phyloP scores from a whole-genome alignment of 2,888 invertebrate genomes.

The Scelioninae gen. 1 region DNA sequence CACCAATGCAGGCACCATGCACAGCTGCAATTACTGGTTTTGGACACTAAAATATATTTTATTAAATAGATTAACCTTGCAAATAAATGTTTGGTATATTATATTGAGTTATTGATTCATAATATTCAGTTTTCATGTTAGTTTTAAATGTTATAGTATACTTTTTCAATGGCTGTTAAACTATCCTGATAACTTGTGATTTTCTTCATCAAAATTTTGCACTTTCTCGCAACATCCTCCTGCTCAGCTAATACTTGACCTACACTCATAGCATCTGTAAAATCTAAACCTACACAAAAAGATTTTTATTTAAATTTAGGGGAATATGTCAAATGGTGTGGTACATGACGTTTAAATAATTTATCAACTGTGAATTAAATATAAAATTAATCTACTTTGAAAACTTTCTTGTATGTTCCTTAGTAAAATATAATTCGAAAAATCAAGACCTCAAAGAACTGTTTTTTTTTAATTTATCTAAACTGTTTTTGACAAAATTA shows the following conservation, averaged over 20 bases:
- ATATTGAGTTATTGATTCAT: no score
- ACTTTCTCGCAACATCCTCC: conserved; percentile 92
- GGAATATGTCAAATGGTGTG: no score
- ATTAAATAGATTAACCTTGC: not conserved
- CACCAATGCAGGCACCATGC: conserved; percentile 95
- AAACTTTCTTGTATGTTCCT: no score
- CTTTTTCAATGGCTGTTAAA: conserved; percentile 91
- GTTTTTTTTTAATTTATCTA: no score
- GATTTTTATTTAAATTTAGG: not conserved
- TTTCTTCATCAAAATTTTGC: conserved; percentile 87
- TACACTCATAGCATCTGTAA: conserved; percentile 87
- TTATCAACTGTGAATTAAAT: no score
- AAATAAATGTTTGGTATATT: no score
- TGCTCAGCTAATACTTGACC: conserved; percentile 86
- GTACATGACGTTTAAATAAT: no score
- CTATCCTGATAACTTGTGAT: conserved; percentile 91
- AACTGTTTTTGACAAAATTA: no score
- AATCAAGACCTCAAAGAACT: no score
- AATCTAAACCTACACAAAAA: conserved; percentile 88
- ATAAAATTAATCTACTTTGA: no score
- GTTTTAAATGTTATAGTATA: not conserved
- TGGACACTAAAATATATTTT: conserved; percentile 86
- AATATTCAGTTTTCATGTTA: no score
- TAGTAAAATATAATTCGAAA: no score
- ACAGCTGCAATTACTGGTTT: conserved; percentile 96